phyloP scores from a whole-genome alignment of 2,888 invertebrate genomes.

The Tubulanus polymorphus region DNA sequence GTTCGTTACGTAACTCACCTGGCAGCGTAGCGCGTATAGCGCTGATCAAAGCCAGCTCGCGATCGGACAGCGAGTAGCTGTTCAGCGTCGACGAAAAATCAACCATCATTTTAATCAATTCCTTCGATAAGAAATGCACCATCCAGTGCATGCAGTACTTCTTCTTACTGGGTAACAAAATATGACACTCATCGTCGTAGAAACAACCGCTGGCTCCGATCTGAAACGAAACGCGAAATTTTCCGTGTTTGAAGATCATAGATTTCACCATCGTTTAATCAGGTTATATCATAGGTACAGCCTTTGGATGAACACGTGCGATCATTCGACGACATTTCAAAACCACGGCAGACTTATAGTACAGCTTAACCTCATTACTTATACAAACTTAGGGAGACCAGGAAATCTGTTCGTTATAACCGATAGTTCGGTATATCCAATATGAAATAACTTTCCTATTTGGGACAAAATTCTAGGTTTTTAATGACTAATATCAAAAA shows the following conservation, averaged over 20 bases:
- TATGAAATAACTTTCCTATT: too few relatives aligned
- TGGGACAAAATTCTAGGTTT: too few relatives aligned
- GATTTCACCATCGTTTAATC: slow-evolving; percentile 9
- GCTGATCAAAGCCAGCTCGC: slow-evolving; percentile 33
- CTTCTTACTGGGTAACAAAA: slow-evolving; percentile 25
- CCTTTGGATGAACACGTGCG: too few relatives aligned
- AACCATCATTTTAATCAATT: slow-evolving; percentile 29
- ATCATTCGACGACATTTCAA: too few relatives aligned
- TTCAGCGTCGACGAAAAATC: slow-evolving; percentile 33
- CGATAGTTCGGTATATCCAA: too few relatives aligned
- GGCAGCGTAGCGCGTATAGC: slow-evolving; percentile 30
- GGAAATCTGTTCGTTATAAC: too few relatives aligned
- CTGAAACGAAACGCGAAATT: slow-evolving; percentile 26
- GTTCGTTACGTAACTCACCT: slow-evolving; percentile 13
- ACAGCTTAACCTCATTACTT: too few relatives aligned
- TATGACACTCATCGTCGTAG: slow-evolving; percentile 27
- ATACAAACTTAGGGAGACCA: too few relatives aligned
- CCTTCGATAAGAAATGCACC: slow-evolving; percentile 31
- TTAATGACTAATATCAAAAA: too few relatives aligned
- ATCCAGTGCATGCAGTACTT: slow-evolving; percentile 36
- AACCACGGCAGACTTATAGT: too few relatives aligned
- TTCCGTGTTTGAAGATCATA: too few relatives aligned
- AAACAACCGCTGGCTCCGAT: slow-evolving; percentile 33
- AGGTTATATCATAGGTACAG: too few relatives aligned
- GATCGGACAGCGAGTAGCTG: slow-evolving; percentile 26